These are phyloP conservation scores for Climacteris rufus DNA, from an alignment of 2,113 vertebrate genomes.

Conservation along the genomic window DNA sequence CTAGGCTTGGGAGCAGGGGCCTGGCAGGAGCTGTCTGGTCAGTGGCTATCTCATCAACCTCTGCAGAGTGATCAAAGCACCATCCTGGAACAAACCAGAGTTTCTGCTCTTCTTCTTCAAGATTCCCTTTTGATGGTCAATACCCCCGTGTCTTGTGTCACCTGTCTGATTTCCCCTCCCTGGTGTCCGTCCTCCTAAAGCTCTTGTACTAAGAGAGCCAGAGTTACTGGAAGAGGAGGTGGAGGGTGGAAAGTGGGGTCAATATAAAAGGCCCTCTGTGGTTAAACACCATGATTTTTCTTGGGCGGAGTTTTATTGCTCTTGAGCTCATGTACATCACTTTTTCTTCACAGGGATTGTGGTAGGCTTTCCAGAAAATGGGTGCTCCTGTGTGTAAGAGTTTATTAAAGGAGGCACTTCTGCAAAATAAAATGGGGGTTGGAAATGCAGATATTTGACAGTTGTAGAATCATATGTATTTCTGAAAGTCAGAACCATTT, in stretches of 20 bases:
- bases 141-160: background rate
- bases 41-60: rapidly evolving
- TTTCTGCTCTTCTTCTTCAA: background rate
- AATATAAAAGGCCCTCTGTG: background rate
- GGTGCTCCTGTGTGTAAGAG: background rate
- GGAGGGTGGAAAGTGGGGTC: background rate
- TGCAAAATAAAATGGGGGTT: background rate
- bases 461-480: background rate
- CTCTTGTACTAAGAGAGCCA: background rate
- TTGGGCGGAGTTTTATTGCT: background rate
- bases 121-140: background rate
- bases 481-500: background rate
- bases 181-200: background rate
- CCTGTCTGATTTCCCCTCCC: background rate
- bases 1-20: background rate
- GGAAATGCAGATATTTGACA: background rate
- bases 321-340: background rate
- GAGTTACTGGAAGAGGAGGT: background rate
- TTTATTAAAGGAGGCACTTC: background rate
- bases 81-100: background rate
- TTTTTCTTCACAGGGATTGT: background rate
- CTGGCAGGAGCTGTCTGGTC: background rate
- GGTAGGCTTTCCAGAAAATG: background rate
- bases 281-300: background rate
- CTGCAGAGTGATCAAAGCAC: background rate